Evolutionary conservation across 2,797 vertebrate species (phyloP), one percentile per base, ranked within the genome.

Genomic region (Enteromius unitaeniatus): DNA sequence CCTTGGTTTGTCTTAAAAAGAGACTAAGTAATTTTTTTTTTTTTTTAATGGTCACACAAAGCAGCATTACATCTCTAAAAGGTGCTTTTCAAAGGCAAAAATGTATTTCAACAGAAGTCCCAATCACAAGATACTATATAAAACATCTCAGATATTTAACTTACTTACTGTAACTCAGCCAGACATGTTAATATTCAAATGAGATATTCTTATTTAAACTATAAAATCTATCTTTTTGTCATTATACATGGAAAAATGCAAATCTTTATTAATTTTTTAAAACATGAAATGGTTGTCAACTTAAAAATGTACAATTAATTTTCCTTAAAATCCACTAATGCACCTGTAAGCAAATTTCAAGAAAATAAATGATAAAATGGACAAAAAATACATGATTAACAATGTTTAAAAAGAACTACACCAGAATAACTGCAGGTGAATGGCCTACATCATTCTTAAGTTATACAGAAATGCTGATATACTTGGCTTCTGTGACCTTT

Each of bases 401-500:
- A 9, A 4, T 21, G 15, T 31, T 49, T 49, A 8, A 73, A 49
- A 47, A 21, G 8, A 72, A 72, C 23, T 49, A 23, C 23, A 11
- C 17, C 49, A 7, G 15, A 64, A 62, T 62, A 62, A 62, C 58
- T 62, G 58, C 58, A 47, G n/a, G 42, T 47, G 6, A 47, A 28
- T 72, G 7, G 14, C 23, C 69, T 23, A n/a, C n/a, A 45, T 45
- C 14, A 47, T 23, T 28, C 40, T 70, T 70, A 49, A 10, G 23
- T 6, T 45, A 7, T 9, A 75, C 14, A 40, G 13, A 70, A 75
- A 58, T 55, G 11, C 0, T 15, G 14, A 65, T 40, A 23, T 14
- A 3, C 23, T 55, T 21, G 26, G 2, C 67, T 47, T 58, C 51
- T 77, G n/a, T 81, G 81, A 78, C 74, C 82, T 83, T 37, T 76